These are phyloP conservation scores for Sarcophaga carnaria DNA, from an alignment of 2,888 invertebrate species.

Conservation along the genomic window DNA sequence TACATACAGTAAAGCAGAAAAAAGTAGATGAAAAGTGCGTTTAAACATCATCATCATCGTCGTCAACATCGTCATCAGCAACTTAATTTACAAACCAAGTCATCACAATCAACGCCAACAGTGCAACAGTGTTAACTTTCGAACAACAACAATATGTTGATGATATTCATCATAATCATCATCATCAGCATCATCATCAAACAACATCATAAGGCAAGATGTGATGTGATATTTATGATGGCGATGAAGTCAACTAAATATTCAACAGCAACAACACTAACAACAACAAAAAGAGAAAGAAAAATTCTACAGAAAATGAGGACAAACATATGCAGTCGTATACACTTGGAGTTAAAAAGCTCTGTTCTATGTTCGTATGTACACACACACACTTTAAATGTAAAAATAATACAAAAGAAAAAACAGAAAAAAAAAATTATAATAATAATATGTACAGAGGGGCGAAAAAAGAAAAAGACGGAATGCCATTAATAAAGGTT, in stretches of 20 bases:
- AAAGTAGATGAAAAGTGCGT: conserved; percentile 39
- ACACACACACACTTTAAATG: no score
- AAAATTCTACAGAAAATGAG: conserved; percentile 43
- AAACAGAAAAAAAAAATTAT: background rate
- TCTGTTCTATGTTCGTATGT: background rate
- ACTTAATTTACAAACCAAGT: background rate
- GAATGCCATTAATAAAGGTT: conserved; percentile 64
- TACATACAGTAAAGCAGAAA: background rate
- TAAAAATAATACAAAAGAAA: background rate
- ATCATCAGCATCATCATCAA: conserved; percentile 25
- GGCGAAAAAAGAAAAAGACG: conserved; percentile 12
- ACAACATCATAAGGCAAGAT: background rate
- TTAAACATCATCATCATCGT: conserved; percentile 41
- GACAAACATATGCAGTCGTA: conserved; percentile 62
- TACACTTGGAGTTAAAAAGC: background rate
- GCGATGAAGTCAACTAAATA: conserved; percentile 60
- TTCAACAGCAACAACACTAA: background rate
- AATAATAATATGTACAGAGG: conserved; percentile 29
- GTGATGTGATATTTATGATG: conserved; percentile 32
- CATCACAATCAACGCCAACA: background rate
- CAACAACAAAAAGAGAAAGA: background rate
- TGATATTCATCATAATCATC: conserved; percentile 45
- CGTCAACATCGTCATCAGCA: conserved; percentile 11
- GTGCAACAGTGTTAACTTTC: background rate
- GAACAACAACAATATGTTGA: conserved; percentile 35